Evolutionary conservation across 2,113 vertebrate species (phyloP).

Genomic region (Bombycilla garrulus): DNA sequence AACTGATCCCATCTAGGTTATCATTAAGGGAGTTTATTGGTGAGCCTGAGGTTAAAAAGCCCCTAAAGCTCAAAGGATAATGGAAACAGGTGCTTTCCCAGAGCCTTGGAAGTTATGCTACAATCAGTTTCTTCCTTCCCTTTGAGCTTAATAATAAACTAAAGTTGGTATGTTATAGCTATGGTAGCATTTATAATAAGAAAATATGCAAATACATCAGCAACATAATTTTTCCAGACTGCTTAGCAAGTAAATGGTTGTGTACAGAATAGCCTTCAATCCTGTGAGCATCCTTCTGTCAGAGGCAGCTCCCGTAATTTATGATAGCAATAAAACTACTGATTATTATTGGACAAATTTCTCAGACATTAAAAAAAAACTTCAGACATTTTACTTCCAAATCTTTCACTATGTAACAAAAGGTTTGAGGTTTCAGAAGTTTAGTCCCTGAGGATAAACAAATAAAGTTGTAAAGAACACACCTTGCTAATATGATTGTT

Average conservation of each 20-base stretch:
- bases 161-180: constrained; percentile 1
- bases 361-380: not conserved
- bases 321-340: not conserved
- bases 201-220: constrained; percentile 21
- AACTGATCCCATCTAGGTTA: constrained; percentile 27
- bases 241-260: constrained; percentile 26
- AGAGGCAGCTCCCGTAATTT: constrained; percentile 24
- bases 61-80: constrained; percentile 12
- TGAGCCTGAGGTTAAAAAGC: constrained; percentile 37
- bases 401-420: not conserved
- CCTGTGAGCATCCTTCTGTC: not conserved
- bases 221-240: constrained; percentile 18
- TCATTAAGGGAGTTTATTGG: constrained; percentile 18
- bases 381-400: constrained; percentile 6
- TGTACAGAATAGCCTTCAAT: not conserved
- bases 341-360: constrained; percentile 17
- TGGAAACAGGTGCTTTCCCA: constrained; percentile 32
- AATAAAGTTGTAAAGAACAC: constrained; percentile 47
- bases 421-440: constrained; percentile 4
- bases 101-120: constrained; percentile 7
- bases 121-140: constrained; percentile 46
- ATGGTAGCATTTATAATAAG: not conserved
- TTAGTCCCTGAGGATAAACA: constrained; percentile 28
- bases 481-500: constrained; percentile 48
- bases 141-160: constrained; percentile 16